Percentiles rank a stretch among this genome's conserved stretches.
These are phyloP conservation scores for Tetrapedia diversipes DNA, from an alignment of 2,888 invertebrate genomes.

Conservation along the genomic window DNA sequence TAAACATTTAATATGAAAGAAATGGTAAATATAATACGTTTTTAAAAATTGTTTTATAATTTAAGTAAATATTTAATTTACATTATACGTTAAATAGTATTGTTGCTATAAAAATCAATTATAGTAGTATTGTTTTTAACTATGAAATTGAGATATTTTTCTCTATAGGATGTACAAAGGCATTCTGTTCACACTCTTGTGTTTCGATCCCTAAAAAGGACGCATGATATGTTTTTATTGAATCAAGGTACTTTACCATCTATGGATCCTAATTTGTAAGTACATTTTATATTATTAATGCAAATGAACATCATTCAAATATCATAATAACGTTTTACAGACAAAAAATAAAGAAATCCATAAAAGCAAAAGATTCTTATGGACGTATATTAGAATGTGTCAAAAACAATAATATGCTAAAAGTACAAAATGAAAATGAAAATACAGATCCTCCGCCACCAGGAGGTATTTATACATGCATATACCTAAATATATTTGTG, in stretches of 20 bases:
- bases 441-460: slow-evolving; percentile 83
- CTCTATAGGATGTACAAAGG: slow-evolving; percentile 92
- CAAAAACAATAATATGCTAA: slow-evolving; percentile 86
- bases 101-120: not conserved
- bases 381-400: slow-evolving; percentile 92
- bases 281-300: slow-evolving; percentile 1
- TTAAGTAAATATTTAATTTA: not conserved
- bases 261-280: slow-evolving; percentile 93
- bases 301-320: slow-evolving; percentile 2
- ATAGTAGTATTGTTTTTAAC: not conserved
- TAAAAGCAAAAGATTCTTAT: slow-evolving; percentile 94
- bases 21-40: not conserved
- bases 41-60: not conserved
- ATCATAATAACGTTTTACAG: slow-evolving; percentile 82
- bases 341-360: slow-evolving; percentile 88
- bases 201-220: slow-evolving; percentile 97
- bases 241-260: slow-evolving; percentile 94
- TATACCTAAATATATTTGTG: not conserved
- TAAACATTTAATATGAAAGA: not conserved
- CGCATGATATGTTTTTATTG: slow-evolving; percentile 98
- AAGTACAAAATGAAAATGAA: slow-evolving; percentile 84
- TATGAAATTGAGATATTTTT: slow-evolving; percentile 72
- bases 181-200: slow-evolving; percentile 98
- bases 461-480: slow-evolving; percentile 75
- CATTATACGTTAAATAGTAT: no score